Base-by-base conservation (phyloP, 2,113 vertebrate genomes). In the Ibidorhyncha struthersii region DNA sequence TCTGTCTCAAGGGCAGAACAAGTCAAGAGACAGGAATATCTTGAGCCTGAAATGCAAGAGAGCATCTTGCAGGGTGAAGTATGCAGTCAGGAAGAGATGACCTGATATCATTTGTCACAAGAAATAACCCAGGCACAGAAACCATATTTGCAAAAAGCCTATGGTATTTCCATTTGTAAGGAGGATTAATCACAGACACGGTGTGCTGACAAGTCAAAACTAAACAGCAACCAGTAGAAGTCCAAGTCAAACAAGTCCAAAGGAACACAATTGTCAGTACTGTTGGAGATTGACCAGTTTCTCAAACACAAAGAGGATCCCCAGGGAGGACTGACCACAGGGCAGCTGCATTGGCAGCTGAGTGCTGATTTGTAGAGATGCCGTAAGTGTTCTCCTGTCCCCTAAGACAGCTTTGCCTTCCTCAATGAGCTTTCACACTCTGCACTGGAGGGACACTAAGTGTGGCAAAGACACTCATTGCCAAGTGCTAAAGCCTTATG, bases 91-190 rank as follows among this genome's bases (percentile, higher is more conserved):
- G 13, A 59, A 79, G 36, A 78, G 18, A 67, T 52, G 2, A 1
- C 43, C 78, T 89, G 26, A 43, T 86, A 40, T 32, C 10, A 19
- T 78, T 63, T 92, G 52, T 85, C 69, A 65, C n/a, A 76, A 93
- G 88, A 90, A 79, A 56, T 58, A 89, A 58, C 49, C 38, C 62
- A 92, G 69, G 80, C 89, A 71, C 55, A 89, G 92, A 84, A 95
- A 92, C 21, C 1, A 2, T 79, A 65, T 74, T 84, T 95, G 36
- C 50, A 74, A 80, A 88, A 90, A 90, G 7, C 14, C 34, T 6
- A 9, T 82, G 49, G 34, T 84, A 66, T 95, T 92, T 73, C 79
- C 67, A 58, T 87, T 86, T 86, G 81, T 83, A 50, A 70, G 18
- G 43, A 84, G n/a, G 49, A 74, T 71, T 94, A 86, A 81, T 89